These are phyloP conservation scores for Pissodes strobi DNA, from an alignment of 1,140 invertebrate genomes.

Conservation along the genomic window DNA sequence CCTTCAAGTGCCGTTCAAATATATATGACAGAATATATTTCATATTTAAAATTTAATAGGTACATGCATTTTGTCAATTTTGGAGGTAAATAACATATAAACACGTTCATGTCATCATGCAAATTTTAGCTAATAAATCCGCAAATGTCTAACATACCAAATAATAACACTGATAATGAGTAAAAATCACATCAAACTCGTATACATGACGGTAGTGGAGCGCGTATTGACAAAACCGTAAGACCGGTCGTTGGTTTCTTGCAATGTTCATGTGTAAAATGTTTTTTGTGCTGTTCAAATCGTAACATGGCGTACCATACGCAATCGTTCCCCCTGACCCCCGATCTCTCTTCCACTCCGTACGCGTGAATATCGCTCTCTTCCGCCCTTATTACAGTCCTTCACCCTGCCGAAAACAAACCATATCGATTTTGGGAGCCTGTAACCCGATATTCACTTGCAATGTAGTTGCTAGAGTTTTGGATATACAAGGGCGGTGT, in stretches of 20 bases:
- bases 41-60: too few species aligned
- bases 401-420: conserved; percentile 50
- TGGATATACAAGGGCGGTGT: background rate
- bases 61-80: too few species aligned
- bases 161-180: too few species aligned
- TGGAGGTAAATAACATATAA: too few species aligned
- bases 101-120: too few species aligned
- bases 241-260: conserved; percentile 11
- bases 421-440: conserved; percentile 54
- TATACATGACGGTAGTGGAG: conserved; percentile 14
- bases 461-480: conserved; percentile 48
- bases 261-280: conserved; percentile 51
- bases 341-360: conserved; percentile 33
- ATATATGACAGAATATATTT: too few species aligned
- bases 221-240: conserved; percentile 49
- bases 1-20: too few species aligned
- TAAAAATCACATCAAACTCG: conserved; percentile 18
- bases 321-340: conserved; percentile 41
- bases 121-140: too few species aligned
- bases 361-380: conserved; percentile 45
- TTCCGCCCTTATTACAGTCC: conserved; percentile 49
- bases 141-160: too few species aligned
- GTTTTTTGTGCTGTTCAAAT: conserved; percentile 46
- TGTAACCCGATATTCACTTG: conserved; percentile 52
- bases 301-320: conserved; percentile 55